Conservation (phyloP, 2,888 invertebrate genomes). For the Agrotis exclamationis region DNA sequence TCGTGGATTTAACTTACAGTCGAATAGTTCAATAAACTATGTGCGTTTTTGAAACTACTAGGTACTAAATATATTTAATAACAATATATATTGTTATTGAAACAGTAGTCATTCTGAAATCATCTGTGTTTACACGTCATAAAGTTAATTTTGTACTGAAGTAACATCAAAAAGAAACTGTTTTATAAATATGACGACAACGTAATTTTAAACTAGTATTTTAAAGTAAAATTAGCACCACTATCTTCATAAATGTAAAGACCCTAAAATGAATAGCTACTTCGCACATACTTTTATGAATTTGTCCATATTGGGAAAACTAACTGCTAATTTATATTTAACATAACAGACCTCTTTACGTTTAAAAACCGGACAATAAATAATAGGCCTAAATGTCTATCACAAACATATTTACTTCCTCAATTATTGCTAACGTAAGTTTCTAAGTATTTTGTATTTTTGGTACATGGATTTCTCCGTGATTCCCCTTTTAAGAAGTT, state of each 20-base stretch:
- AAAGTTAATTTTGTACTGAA: no score
- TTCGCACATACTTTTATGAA: conserved; percentile 25
- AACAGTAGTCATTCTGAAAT: no score
- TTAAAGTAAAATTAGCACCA: conserved; percentile 3
- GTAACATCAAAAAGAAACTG: no score
- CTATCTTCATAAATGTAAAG: neutral
- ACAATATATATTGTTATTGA: no score
- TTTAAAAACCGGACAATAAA: neutral
- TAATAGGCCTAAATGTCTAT: neutral
- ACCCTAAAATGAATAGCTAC: neutral
- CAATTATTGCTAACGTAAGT: neutral
- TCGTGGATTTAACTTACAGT: neutral
- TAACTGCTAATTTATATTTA: neutral
- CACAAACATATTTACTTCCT: neutral
- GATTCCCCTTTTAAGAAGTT: no score
- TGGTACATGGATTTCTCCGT: no score
- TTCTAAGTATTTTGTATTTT: neutral
- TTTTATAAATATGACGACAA: no score
- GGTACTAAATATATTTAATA: no score
- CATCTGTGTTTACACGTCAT: no score
- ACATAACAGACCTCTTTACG: neutral
- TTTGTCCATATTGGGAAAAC: neutral
- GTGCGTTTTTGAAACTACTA: no score
- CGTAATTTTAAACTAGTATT: neutral
- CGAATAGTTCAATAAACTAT: no score